Percentiles rank a stretch among this genome's conserved stretches.
Conservation (phyloP, 2,113 vertebrate genomes). For the Panthera uncia region DNA sequence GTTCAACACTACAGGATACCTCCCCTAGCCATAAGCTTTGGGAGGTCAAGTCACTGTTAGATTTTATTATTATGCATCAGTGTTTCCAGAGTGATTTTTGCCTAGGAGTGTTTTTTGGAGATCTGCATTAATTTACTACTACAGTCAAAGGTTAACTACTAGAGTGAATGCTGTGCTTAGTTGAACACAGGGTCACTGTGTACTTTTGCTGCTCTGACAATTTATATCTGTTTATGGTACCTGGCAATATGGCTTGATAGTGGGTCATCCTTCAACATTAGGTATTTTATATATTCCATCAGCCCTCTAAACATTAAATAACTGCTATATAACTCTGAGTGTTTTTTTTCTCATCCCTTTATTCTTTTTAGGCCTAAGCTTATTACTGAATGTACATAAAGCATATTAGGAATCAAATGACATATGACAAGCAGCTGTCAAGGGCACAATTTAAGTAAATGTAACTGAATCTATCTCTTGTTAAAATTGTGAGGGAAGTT, state of each 20-base stretch:
- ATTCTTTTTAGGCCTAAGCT: neutral
- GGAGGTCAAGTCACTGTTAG: constrained; percentile 39
- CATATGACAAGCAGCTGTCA: constrained; percentile 35
- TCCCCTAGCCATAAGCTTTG: neutral
- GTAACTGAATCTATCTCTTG: neutral
- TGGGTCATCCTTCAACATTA: constrained; percentile 22
- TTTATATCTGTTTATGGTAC: constrained; percentile 61
- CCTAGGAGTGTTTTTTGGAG: constrained; percentile 39
- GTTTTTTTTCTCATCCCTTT: neutral
- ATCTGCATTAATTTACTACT: constrained; percentile 70
- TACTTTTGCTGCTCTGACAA: constrained; percentile 47
- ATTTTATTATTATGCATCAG: neutral
- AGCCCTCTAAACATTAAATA: constrained; percentile 22
- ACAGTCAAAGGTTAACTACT: constrained; percentile 71
- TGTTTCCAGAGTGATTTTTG: constrained; percentile 44
- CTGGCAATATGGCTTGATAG: constrained; percentile 25
- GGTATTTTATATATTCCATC: constrained; percentile 20
- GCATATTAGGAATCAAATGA: neutral
- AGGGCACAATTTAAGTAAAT: neutral
- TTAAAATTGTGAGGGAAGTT: neutral
- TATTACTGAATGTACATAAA: constrained; percentile 30
- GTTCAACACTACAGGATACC: neutral
- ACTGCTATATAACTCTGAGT: neutral
- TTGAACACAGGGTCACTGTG: constrained; percentile 58
- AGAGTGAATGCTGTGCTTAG: constrained; percentile 58